phyloP scores from a whole-genome alignment of 2,888 invertebrate genomes.

The Acrocera orbiculus region DNA sequence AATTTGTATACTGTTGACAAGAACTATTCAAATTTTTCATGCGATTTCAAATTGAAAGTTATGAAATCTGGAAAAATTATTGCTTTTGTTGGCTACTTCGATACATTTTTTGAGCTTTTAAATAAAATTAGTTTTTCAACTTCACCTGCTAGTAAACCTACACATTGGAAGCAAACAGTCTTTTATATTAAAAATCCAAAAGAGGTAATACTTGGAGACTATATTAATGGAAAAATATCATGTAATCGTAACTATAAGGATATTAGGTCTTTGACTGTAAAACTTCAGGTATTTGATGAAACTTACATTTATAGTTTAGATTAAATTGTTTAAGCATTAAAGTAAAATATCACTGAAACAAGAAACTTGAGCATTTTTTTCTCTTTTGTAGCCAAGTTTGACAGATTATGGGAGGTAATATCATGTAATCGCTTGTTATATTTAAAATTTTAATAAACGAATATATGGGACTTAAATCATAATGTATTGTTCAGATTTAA shows the following conservation, averaged over 20 bases:
- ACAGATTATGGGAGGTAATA: too few relatives aligned
- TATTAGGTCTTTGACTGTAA: constrained; percentile 53
- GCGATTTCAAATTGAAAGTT: constrained; percentile 48
- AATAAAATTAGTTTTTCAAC: constrained; percentile 47
- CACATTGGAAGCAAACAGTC: constrained; percentile 70
- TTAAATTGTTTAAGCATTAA: constrained; percentile 23
- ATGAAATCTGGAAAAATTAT: constrained; percentile 50
- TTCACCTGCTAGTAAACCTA: constrained; percentile 43
- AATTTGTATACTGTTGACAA: constrained; percentile 58
- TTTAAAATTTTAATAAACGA: too few relatives aligned
- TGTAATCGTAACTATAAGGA: constrained; percentile 58
- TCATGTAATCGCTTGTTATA: too few relatives aligned
- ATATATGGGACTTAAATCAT: too few relatives aligned
- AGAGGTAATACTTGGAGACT: constrained; percentile 47
- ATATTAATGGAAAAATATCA: constrained; percentile 46
- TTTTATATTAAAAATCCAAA: constrained; percentile 65
- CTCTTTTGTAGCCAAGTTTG: too few relatives aligned
- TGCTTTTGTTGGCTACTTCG: constrained; percentile 80
- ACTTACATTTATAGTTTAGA: constrained; percentile 45
- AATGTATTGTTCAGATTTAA: too few relatives aligned
- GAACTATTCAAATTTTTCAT: constrained; percentile 52
- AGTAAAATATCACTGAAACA: not conserved
- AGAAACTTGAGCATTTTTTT: too few relatives aligned
- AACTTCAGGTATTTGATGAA: constrained; percentile 44
- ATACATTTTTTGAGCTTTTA: constrained; percentile 61